A percentile compares a stretch with the other conserved stretches of the same genome.
Conservation (phyloP, 2,113 vertebrate species). For the Notarius quadriscutis region DNA sequence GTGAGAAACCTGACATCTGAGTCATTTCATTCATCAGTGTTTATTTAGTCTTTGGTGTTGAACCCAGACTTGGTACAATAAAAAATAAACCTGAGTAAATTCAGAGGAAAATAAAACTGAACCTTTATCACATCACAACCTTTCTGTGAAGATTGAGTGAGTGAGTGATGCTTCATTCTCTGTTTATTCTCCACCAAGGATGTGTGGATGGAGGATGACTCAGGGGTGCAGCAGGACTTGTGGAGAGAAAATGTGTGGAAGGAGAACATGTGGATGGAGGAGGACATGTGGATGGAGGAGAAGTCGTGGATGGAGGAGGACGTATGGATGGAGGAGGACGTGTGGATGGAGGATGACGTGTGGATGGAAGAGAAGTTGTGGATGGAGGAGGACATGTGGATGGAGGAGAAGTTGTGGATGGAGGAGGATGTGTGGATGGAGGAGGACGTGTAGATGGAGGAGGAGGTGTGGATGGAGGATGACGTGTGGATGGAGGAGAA, state of each 20-base stretch:
- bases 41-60: slow-evolving; percentile 5
- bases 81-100: not conserved
- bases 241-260: not conserved
- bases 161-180: not conserved
- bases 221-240: not conserved
- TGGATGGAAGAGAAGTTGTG: not conserved
- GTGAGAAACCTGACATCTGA: not conserved
- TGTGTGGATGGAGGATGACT: not conserved
- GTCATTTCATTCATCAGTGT: not conserved
- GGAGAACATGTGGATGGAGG: not conserved
- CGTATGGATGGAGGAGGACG: too few relatives aligned
- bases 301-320: not conserved
- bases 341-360: too few relatives aligned
- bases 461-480: too few relatives aligned
- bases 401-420: not conserved
- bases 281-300: not conserved
- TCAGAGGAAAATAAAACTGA: not conserved
- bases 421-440: too few relatives aligned
- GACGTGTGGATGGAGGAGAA: too few relatives aligned
- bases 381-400: not conserved
- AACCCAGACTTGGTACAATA: not conserved
- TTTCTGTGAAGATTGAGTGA: not conserved
- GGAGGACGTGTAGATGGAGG: too few relatives aligned
- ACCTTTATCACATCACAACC: not conserved
- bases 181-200: not conserved